These are phyloP conservation scores for Galendromus occidentalis DNA, from an alignment of 1,140 invertebrate genomes.

Conservation along the genomic window DNA sequence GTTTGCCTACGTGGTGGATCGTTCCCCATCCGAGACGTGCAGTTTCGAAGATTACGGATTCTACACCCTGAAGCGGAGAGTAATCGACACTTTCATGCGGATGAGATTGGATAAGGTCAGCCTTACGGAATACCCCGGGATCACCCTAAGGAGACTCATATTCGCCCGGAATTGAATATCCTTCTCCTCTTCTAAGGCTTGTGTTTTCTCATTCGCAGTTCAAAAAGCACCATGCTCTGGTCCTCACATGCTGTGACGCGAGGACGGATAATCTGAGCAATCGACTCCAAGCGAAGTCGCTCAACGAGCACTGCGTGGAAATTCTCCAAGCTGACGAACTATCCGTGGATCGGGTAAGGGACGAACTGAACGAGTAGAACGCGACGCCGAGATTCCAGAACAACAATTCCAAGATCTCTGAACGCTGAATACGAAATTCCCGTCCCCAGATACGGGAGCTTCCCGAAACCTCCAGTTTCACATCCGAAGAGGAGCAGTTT, in stretches of 20 bases:
- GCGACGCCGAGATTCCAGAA: no score
- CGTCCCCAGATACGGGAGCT: no score
- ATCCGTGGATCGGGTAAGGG: no score
- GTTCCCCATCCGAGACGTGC: neutral
- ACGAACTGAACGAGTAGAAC: no score
- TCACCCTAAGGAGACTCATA: no score
- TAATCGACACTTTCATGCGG: neutral
- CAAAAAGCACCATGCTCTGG: neutral
- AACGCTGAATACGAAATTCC: no score
- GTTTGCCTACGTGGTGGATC: neutral
- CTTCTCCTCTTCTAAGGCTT: neutral
- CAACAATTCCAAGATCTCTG: no score
- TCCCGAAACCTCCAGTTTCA: no score
- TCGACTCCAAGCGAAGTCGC: neutral
- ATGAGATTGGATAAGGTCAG: conserved; percentile 3
- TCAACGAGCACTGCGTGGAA: conserved; percentile 1
- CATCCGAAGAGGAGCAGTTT: neutral
- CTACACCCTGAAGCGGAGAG: neutral
- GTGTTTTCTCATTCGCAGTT: neutral
- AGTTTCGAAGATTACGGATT: neutral
- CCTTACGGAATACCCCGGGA: no score
- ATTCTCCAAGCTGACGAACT: neutral
- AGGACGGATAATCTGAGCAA: neutral
- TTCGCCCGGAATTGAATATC: no score
- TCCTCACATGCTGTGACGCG: neutral